Base-by-base conservation (phyloP, 2,888 invertebrate species). In the Drosophila flavopinicola region DNA sequence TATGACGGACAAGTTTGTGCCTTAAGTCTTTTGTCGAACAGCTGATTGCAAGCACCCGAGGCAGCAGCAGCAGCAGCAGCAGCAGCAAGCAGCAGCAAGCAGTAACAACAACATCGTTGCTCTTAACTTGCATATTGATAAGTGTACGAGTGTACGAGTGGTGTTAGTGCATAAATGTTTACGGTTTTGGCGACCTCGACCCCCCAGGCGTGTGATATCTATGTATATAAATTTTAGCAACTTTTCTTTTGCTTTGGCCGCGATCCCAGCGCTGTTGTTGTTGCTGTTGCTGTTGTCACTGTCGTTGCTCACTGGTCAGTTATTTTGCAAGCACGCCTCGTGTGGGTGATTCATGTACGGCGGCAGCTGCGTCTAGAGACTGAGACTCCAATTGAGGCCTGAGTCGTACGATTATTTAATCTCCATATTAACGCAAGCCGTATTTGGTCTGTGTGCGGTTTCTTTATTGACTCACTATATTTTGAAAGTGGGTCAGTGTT, bases 101-200 rank as follows among this genome's bases (percentile, higher is more conserved):
- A 53, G 33, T 48, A 48, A 54, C 48, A 44, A 25, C 35, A 15
- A 33, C 49, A 57, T 38, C 42, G 20, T 33, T 47, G 30, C 78
- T 69, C 59, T 63, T 58, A 63, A 58, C 76, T 73, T 52, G 59
- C 75, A 72, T 68, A 78, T 80, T 78, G 78, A 78, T 80, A 78
- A 78, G 82, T 80, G 66, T 68, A 74, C 38, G 51, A 41, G 30
- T 44, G 42, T 33, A 32, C 9, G 48, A 35, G 42, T 33, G 30
- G 35, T 65, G 38, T 38, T 25, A 45, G 57, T 66, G 45, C 45
- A 49, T 68, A 71, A 79, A 79, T 80, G 72, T 84, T 84, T 80
- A 80, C 80, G 78, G 79, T 69, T 69, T 72, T 75, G 72, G 72
- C 84, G 80, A 80, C 84, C 80, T 83, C 84, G 79, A 80, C 84